Conservation (phyloP, 2,797 vertebrate species). For the Parambassis ranga region DNA sequence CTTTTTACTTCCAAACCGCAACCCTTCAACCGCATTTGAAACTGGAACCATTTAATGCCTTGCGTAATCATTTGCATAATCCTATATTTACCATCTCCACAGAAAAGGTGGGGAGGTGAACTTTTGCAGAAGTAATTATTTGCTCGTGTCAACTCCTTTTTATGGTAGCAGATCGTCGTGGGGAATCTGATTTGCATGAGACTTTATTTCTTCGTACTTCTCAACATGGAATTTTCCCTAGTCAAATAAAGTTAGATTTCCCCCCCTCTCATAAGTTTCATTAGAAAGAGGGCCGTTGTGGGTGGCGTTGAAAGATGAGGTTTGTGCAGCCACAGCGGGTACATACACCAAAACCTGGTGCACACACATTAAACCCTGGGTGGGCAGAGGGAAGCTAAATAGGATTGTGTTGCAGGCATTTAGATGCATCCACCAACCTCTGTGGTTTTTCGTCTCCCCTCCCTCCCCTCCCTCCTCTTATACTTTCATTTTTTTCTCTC, state of each 20-base stretch:
- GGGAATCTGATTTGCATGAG: slow-evolving; percentile 25
- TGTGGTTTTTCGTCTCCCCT: not conserved
- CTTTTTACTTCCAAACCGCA: slow-evolving; percentile 35
- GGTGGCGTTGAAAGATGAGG: slow-evolving; percentile 51
- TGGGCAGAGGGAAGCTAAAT: slow-evolving; percentile 35
- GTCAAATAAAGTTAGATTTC: slow-evolving; percentile 8
- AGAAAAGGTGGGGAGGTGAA: slow-evolving; percentile 1
- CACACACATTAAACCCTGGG: slow-evolving; percentile 43
- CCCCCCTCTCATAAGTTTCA: slow-evolving; percentile 1
- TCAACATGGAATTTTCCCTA: slow-evolving; percentile 49
- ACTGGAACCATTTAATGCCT: slow-evolving; percentile 48
- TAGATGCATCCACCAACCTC: slow-evolving; percentile 17
- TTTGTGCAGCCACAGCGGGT: slow-evolving; percentile 24
- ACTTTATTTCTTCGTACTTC: slow-evolving; percentile 13
- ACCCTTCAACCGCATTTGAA: slow-evolving; percentile 35
- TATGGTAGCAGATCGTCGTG: slow-evolving; percentile 5
- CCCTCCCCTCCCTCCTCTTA: not conserved
- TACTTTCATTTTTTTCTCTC: not conserved
- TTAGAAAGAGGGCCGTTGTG: slow-evolving; percentile 35
- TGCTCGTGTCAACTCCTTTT: slow-evolving; percentile 44
- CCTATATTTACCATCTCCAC: slow-evolving; percentile 46
- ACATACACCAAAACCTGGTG: slow-evolving; percentile 6
- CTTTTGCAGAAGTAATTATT: slow-evolving; percentile 46
- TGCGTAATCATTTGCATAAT: slow-evolving; percentile 46
- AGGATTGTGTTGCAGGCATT: slow-evolving; percentile 41